Conservation (phyloP, 2,113 vertebrate species). For the Myocastor coypus region DNA sequence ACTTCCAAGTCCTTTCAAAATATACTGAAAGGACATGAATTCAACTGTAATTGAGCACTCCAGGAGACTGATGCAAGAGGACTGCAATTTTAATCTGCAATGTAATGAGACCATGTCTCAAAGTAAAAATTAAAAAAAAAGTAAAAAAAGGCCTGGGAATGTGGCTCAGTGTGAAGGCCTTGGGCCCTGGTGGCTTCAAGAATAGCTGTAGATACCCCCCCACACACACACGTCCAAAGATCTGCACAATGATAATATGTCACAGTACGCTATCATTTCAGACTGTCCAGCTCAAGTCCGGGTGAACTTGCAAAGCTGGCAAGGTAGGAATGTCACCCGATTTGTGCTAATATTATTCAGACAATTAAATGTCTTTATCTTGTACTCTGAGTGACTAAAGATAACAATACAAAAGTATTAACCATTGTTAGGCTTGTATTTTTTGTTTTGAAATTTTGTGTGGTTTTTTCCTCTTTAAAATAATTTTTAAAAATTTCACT, state of each 20-base stretch:
- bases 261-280: background rate
- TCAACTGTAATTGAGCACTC: background rate
- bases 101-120: background rate
- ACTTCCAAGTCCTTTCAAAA: background rate
- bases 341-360: background rate
- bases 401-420: background rate
- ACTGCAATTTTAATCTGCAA: background rate
- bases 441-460: background rate
- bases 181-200: background rate
- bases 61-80: too few relatives aligned
- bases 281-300: background rate
- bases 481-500: background rate
- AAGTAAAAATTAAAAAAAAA: background rate
- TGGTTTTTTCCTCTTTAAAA: background rate
- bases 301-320: background rate
- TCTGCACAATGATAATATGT: background rate
- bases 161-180: background rate
- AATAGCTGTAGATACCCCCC: background rate
- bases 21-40: background rate
- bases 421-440: background rate
- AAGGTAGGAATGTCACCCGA: background rate
- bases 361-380: background rate
- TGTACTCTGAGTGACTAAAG: background rate
- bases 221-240: background rate
- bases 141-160: background rate